Evolutionary conservation across 2,888 invertebrate species (phyloP).

Genomic region (Euplexia lucipara): DNA sequence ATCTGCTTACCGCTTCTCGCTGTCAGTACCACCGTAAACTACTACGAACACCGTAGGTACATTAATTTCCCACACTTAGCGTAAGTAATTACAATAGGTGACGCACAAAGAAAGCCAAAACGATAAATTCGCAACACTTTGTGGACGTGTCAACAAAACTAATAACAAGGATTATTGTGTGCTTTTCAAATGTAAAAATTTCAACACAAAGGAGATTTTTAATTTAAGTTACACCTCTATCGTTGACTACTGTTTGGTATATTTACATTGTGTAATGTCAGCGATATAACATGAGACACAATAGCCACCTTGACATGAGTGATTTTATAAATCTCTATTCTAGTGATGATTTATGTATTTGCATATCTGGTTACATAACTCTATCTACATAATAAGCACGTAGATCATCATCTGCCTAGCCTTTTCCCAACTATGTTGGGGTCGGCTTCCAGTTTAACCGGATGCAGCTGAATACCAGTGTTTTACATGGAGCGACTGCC

Average conservation of each 20-base stretch:
- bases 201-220: constrained; percentile 62
- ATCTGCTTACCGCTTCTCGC: constrained; percentile 58
- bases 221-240: constrained; percentile 54
- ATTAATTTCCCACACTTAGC: constrained; percentile 88
- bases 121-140: constrained; percentile 81
- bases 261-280: constrained; percentile 62
- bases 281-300: constrained; percentile 52
- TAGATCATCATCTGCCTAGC: too few species aligned
- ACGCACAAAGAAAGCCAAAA: constrained; percentile 70
- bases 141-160: constrained; percentile 83
- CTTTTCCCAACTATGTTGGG: too few species aligned
- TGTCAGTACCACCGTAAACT: constrained; percentile 37
- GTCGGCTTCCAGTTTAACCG: too few species aligned
- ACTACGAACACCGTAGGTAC: constrained; percentile 51
- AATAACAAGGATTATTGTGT: constrained; percentile 78
- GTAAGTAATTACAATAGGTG: constrained; percentile 76
- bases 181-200: constrained; percentile 61
- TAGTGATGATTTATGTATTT: constrained; percentile 41
- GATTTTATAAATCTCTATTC: constrained; percentile 35
- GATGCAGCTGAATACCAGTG: too few species aligned
- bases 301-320: constrained; percentile 41
- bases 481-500: too few species aligned
- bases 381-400: background rate
- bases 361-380: constrained; percentile 24
- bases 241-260: constrained; percentile 51